These are phyloP conservation scores for Nycticryphes semicollaris DNA, from an alignment of 2,113 vertebrate genomes.

Conservation along the genomic window DNA sequence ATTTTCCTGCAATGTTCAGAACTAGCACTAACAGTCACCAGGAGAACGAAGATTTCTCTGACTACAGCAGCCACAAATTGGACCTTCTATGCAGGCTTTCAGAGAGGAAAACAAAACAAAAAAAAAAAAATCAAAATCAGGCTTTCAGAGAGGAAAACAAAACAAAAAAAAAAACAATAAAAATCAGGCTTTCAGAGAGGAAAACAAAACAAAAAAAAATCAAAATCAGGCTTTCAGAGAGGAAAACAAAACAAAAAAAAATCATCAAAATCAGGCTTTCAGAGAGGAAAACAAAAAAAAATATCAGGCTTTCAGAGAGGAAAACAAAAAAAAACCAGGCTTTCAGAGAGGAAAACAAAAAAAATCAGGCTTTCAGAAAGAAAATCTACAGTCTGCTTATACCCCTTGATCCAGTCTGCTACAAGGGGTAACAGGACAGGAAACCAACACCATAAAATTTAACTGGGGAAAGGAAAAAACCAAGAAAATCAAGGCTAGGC, in stretches of 20 bases:
- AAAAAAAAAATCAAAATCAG: too few species aligned
- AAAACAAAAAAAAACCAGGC: too few species aligned
- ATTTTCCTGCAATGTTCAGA: neutral
- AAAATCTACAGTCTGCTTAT: neutral
- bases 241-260: too few species aligned
- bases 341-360: too few species aligned
- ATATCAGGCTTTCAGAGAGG: too few species aligned
- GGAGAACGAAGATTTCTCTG: neutral
- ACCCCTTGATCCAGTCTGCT: neutral
- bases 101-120: neutral
- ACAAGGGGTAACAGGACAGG: neutral
- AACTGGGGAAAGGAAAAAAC: neutral
- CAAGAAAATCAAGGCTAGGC: neutral
- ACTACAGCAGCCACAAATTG: neutral
- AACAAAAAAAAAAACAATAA: too few species aligned
- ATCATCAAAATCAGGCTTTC: neutral
- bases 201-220: too few species aligned
- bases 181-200: too few species aligned
- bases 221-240: too few species aligned
- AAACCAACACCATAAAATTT: neutral
- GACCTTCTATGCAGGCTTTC: neutral
- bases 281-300: neutral
- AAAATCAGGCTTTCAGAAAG: too few species aligned
- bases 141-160: too few species aligned
- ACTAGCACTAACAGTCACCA: neutral